A percentile compares a stretch with the other conserved stretches of the same genome.
These are phyloP conservation scores for Campylomormyrus tamandua DNA, from an alignment of 2,113 vertebrate genomes.

Conservation along the genomic window DNA sequence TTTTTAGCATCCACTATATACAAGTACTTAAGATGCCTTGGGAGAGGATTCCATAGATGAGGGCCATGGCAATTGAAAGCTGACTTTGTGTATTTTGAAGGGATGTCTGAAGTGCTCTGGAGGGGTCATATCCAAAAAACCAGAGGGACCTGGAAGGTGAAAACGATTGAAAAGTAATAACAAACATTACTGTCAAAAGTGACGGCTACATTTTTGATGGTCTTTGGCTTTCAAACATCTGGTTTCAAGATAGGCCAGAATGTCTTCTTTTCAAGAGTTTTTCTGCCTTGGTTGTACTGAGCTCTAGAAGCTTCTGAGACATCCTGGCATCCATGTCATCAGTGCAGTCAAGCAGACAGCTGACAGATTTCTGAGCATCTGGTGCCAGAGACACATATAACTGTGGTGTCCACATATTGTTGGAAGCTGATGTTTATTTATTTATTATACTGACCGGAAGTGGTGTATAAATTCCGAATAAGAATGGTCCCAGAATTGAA, in stretches of 20 bases:
- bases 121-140: not conserved
- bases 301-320: not conserved
- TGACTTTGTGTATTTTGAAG: not conserved
- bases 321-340: not conserved
- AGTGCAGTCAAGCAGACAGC: not conserved
- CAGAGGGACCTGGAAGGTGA: not conserved
- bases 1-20: not conserved
- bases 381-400: not conserved
- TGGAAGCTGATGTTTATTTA: not conserved
- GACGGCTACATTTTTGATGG: not conserved
- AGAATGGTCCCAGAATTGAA: not conserved
- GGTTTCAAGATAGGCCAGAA: not conserved
- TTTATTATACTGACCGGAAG: not conserved
- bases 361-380: not conserved
- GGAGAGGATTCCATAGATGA: not conserved
- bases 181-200: not conserved
- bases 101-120: not conserved
- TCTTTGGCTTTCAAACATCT: not conserved
- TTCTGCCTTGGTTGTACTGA: not conserved
- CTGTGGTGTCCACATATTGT: not conserved
- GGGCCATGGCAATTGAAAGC: not conserved
- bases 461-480: not conserved
- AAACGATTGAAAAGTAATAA: not conserved
- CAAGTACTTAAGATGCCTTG: not conserved
- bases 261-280: not conserved